These are phyloP conservation scores for Piscicola geometra DNA, from an alignment of 2,888 invertebrate species.

Conservation along the genomic window DNA sequence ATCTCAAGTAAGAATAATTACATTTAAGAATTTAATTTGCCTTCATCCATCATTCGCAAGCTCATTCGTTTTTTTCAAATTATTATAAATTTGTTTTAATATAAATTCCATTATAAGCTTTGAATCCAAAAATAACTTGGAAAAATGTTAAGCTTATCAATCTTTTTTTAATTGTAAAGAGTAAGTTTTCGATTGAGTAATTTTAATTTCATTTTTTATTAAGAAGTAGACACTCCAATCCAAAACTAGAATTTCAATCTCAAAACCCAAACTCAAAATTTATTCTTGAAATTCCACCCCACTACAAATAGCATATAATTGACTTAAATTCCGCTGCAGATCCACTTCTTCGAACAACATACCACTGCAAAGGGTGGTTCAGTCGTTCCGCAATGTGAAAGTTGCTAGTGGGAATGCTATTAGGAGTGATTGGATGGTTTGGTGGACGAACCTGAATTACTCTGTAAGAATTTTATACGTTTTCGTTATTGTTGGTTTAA, in stretches of 20 bases:
- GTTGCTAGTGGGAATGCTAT: neutral
- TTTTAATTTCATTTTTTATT: too few relatives aligned
- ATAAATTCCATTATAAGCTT: too few relatives aligned
- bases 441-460: constrained; percentile 28
- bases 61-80: neutral
- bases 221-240: too few relatives aligned
- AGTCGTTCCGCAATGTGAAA: constrained; percentile 28
- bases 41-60: neutral
- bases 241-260: too few relatives aligned
- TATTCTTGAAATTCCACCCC: neutral
- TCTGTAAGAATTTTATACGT: constrained; percentile 10
- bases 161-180: too few relatives aligned
- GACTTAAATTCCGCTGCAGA: too few relatives aligned
- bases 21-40: neutral
- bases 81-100: neutral
- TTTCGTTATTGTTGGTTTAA: too few relatives aligned
- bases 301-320: neutral
- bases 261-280: neutral
- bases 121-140: too few relatives aligned
- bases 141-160: too few relatives aligned
- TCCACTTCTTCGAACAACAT: constrained; percentile 22
- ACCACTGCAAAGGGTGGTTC: constrained; percentile 26
- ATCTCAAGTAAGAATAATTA: neutral
- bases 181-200: too few relatives aligned
- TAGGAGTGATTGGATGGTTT: constrained; percentile 28